These are phyloP conservation scores for Drosophila quadrilineata DNA, from an alignment of 1,140 invertebrate genomes.

Conservation along the genomic window DNA sequence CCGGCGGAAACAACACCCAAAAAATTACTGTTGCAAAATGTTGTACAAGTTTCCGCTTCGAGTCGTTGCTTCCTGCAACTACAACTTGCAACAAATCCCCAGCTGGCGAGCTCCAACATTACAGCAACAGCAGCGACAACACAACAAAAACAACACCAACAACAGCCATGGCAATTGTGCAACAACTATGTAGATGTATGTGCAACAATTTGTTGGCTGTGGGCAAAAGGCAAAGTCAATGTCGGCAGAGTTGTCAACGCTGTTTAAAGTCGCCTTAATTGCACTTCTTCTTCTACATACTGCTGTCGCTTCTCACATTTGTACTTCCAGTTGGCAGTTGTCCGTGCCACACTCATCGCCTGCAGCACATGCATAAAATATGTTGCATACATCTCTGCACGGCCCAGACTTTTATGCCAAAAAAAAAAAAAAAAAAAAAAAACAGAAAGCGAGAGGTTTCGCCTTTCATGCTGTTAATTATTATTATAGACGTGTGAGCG, in stretches of 20 bases:
- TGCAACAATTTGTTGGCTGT: constrained; percentile 67
- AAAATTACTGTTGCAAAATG: constrained; percentile 79
- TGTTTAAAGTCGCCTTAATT: constrained; percentile 76
- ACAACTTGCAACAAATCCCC: constrained; percentile 59
- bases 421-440: too few relatives aligned
- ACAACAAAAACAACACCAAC: background rate
- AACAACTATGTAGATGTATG: constrained; percentile 53
- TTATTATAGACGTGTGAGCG: constrained; percentile 77
- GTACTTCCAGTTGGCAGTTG: constrained; percentile 45
- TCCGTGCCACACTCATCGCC: constrained; percentile 46
- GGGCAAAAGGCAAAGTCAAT: constrained; percentile 68
- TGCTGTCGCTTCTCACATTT: constrained; percentile 6
- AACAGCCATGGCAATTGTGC: constrained; percentile 6
- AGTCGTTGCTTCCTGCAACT: constrained; percentile 56
- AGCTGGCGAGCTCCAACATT: constrained; percentile 60
- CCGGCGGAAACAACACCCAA: constrained; percentile 76
- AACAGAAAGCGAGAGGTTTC: constrained; percentile 6
- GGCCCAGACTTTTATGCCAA: constrained; percentile 20
- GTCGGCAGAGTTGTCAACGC: constrained; percentile 73
- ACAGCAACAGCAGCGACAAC: constrained; percentile 11
- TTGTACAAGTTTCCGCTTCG: constrained; percentile 70
- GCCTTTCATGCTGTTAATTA: constrained; percentile 76
- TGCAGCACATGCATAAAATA: constrained; percentile 73
- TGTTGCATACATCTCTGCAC: constrained; percentile 55
- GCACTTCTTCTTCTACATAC: constrained; percentile 41